Conservation (phyloP, 2,797 vertebrate species). For the Micropoecilia bifurca region DNA sequence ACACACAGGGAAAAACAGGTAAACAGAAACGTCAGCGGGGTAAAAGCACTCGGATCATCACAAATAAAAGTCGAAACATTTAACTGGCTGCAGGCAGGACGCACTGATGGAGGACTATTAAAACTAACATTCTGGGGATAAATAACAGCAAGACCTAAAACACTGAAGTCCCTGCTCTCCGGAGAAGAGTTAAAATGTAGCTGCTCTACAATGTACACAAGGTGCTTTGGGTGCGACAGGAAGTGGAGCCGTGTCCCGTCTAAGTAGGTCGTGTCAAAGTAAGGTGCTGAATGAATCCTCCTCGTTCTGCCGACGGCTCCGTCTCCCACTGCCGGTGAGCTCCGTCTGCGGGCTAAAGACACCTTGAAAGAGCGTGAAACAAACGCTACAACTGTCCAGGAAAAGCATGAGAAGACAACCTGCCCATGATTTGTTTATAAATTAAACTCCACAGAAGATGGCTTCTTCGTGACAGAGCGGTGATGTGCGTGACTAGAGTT, state of each 20-base stretch:
- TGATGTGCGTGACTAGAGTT: background rate
- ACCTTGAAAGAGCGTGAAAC: conserved; percentile 9
- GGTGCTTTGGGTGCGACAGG: conserved; percentile 32
- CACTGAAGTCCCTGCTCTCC: conserved; percentile 44
- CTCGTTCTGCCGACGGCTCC: conserved; percentile 21
- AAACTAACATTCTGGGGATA: conserved; percentile 42
- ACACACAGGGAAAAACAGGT: conserved; percentile 36
- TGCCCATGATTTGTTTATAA: conserved; percentile 5
- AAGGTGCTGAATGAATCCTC: conserved; percentile 62
- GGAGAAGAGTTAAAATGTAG: conserved; percentile 65
- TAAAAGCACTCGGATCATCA: conserved; percentile 55
- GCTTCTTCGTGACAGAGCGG: background rate
- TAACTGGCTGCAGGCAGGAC: conserved; percentile 22
- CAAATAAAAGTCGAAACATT: conserved; percentile 58
- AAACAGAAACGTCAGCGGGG: conserved; percentile 42
- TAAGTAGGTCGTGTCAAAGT: conserved; percentile 39
- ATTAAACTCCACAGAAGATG: conserved; percentile 16
- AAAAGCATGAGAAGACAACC: background rate
- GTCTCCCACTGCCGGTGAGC: conserved; percentile 26
- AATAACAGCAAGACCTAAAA: conserved; percentile 63
- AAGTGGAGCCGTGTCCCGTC: conserved; percentile 17
- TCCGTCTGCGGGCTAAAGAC: conserved; percentile 6
- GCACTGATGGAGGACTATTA: conserved; percentile 26
- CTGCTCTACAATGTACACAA: conserved; percentile 62
- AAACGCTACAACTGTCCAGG: conserved; percentile 14